A percentile compares a stretch with the other conserved stretches of the same genome.
Conservation (phyloP, 2,113 vertebrate genomes). For the Delphinus delphis region DNA sequence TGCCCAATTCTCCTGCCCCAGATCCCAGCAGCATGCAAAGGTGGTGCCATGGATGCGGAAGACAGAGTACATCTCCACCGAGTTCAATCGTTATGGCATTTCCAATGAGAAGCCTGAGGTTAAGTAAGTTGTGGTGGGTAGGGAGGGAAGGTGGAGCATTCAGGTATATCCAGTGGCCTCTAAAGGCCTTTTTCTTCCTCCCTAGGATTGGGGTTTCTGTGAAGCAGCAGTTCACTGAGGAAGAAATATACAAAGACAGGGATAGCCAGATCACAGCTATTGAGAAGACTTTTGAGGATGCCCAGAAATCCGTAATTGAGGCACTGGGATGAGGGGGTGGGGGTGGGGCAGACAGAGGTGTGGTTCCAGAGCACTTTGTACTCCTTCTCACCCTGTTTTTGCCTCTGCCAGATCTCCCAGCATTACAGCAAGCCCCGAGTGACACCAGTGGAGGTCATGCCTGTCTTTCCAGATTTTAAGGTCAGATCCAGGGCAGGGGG, state of each 20-base stretch:
- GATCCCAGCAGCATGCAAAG: slow-evolving; percentile 96
- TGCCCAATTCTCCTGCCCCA: background rate
- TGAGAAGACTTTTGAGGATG: slow-evolving; percentile 96
- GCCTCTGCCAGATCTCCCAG: slow-evolving; percentile 85
- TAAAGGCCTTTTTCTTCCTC: background rate
- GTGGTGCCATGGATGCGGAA: slow-evolving; percentile 98
- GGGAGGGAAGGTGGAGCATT: background rate
- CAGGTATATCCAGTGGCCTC: background rate
- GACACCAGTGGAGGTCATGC: slow-evolving; percentile 93
- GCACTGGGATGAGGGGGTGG: background rate
- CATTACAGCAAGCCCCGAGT: slow-evolving; percentile 97
- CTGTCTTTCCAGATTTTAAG: slow-evolving; percentile 96
- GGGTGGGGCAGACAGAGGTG: background rate
- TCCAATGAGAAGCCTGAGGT: slow-evolving; percentile 97
- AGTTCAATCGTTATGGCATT: slow-evolving; percentile 95
- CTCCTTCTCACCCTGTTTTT: background rate
- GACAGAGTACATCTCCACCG: slow-evolving; percentile 96
- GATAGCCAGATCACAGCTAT: slow-evolving; percentile 97
- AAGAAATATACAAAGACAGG: slow-evolving; percentile 97
- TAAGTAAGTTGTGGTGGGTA: slow-evolving; percentile 86
- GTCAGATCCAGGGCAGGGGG: slow-evolving; percentile 75
- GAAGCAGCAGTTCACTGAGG: slow-evolving; percentile 97
- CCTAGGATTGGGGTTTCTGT: slow-evolving; percentile 94
- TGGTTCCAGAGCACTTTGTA: background rate
- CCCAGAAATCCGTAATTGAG: slow-evolving; percentile 90